A percentile compares a stretch with the other conserved stretches of the same genome.
Conservation (phyloP, 2,888 invertebrate species). For the Empis livida region DNA sequence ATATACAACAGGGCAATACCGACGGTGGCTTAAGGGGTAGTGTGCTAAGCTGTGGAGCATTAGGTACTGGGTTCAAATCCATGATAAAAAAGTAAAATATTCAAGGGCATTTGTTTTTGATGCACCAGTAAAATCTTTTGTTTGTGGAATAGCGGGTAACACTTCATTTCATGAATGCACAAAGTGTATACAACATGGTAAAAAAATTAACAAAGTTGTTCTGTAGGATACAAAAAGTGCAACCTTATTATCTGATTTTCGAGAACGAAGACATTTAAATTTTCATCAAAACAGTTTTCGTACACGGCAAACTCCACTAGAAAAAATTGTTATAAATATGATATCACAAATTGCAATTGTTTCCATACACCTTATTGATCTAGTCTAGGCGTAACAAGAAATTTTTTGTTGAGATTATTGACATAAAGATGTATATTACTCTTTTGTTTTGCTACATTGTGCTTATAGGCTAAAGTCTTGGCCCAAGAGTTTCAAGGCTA, state of each 20-base stretch:
- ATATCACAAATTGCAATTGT: conserved; percentile 16
- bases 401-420: conserved; percentile 6
- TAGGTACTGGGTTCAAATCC: too few relatives aligned
- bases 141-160: conserved; percentile 9
- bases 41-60: too few relatives aligned
- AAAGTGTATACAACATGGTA: conserved; percentile 9
- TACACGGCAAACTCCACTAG: conserved; percentile 9
- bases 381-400: conserved; percentile 11
- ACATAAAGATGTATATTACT: conserved; percentile 9
- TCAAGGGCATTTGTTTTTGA: conserved; percentile 12
- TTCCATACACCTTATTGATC: conserved; percentile 18
- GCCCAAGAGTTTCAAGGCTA: conserved; percentile 4
- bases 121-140: conserved; percentile 9
- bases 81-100: conserved; percentile 2
- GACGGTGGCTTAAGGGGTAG: too few relatives aligned
- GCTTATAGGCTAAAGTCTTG: conserved; percentile 4
- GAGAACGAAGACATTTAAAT: not conserved
- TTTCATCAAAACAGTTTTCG: conserved; percentile 8
- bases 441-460: conserved; percentile 5
- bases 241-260: too few relatives aligned
- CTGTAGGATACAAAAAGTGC: conserved; percentile 4
- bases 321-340: conserved; percentile 13
- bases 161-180: conserved; percentile 6
- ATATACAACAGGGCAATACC: too few relatives aligned
- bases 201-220: conserved; percentile 6